phyloP scores from a whole-genome alignment of 2,888 invertebrate genomes.

The Maniola hyperantus region DNA sequence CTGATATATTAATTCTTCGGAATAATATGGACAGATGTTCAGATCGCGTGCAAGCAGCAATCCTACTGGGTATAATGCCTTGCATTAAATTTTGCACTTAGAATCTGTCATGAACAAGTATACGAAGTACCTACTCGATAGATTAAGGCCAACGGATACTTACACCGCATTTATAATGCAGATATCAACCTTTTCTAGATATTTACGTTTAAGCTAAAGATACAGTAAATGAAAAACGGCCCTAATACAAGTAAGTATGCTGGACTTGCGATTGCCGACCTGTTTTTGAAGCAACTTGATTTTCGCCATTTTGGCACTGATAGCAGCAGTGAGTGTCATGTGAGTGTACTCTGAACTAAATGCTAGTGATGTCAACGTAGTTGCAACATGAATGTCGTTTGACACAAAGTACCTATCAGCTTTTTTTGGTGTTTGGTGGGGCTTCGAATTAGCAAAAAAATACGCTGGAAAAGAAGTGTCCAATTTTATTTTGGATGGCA shows the following conservation, averaged over 20 bases:
- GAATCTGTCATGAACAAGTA: constrained; percentile 34
- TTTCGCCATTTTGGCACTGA: no score
- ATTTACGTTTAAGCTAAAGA: constrained; percentile 36
- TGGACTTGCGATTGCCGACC: no score
- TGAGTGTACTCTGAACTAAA: no score
- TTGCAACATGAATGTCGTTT: no score
- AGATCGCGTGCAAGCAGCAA: constrained; percentile 54
- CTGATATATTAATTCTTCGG: constrained; percentile 25
- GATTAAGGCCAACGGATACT: constrained; percentile 40
- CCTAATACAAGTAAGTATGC: background rate
- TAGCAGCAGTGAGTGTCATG: no score
- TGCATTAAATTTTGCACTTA: constrained; percentile 44
- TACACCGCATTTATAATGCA: constrained; percentile 29
- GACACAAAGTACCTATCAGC: no score
- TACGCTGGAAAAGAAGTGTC: no score
- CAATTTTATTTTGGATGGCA: no score
- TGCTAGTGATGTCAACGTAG: no score
- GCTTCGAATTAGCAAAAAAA: no score
- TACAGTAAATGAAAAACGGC: constrained; percentile 43
- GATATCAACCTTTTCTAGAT: constrained; percentile 28
- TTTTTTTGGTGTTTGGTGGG: no score
- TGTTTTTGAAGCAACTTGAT: no score
- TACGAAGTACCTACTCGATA: constrained; percentile 38
- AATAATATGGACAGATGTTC: constrained; percentile 58
- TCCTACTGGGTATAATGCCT: constrained; percentile 43